Conservation (phyloP, 2,888 invertebrate genomes). For the Taenaris catops region DNA sequence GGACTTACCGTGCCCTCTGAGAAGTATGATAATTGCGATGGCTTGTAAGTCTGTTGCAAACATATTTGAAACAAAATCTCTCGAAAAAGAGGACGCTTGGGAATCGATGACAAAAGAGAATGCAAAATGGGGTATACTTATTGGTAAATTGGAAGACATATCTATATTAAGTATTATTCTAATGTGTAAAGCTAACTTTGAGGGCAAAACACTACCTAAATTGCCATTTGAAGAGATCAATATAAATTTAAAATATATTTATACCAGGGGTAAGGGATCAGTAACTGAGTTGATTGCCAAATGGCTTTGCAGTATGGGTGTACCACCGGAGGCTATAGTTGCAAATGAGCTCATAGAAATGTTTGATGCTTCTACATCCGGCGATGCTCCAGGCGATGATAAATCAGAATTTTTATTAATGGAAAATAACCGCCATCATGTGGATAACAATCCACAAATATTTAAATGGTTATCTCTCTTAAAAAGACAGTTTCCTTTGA, state of each 20-base stretch:
- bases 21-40: conserved; percentile 90
- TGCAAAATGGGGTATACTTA: conserved; percentile 91
- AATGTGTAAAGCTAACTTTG: conserved; percentile 63
- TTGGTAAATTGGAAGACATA: conserved; percentile 94
- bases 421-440: conserved; percentile 49
- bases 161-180: conserved; percentile 88
- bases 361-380: conserved; percentile 34
- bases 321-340: conserved; percentile 82
- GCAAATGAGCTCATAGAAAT: conserved; percentile 65
- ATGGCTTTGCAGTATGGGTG: conserved; percentile 89
- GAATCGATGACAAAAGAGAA: conserved; percentile 91
- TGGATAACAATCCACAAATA: conserved; percentile 68
- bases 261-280: conserved; percentile 86
- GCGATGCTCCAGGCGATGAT: conserved; percentile 36
- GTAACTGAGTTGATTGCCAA: conserved; percentile 93
- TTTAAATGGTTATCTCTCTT: conserved; percentile 83
- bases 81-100: conserved; percentile 83
- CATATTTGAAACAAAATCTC: conserved; percentile 56
- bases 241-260: conserved; percentile 83
- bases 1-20: conserved; percentile 86
- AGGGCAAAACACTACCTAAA: conserved; percentile 68
- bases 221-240: conserved; percentile 76
- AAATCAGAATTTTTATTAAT: conserved; percentile 46
- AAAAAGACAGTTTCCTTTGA: conserved; percentile 91
- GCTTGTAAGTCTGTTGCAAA: conserved; percentile 88